These are phyloP conservation scores for Ochropacha duplaris DNA, from an alignment of 2,888 invertebrate species.

Conservation along the genomic window DNA sequence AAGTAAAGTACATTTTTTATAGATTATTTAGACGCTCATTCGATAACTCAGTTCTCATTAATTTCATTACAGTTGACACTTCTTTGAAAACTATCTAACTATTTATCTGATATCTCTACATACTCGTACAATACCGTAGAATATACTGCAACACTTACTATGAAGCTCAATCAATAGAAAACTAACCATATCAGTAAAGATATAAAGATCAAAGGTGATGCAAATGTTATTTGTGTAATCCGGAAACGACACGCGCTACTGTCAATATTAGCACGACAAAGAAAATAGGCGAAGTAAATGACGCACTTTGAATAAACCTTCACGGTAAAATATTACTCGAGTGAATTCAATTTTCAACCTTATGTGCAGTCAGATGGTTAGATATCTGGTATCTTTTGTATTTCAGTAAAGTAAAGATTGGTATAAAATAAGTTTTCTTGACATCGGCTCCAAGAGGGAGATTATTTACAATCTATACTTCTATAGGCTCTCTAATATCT, in stretches of 20 bases:
- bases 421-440: neutral
- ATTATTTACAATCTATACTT: too few relatives aligned
- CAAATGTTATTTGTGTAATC: conserved; percentile 13
- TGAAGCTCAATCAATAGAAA: conserved; percentile 5
- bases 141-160: conserved; percentile 12
- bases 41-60: neutral
- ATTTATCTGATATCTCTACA: conserved; percentile 13
- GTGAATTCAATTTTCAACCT: neutral
- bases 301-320: conserved; percentile 34
- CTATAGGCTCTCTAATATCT: too few relatives aligned
- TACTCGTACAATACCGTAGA: conserved; percentile 12
- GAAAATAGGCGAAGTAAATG: conserved; percentile 39
- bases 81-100: conserved; percentile 14
- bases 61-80: neutral
- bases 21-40: too few relatives aligned
- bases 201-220: conserved; percentile 7
- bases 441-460: too few relatives aligned
- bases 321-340: conserved; percentile 13
- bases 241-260: conserved; percentile 32
- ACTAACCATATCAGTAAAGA: conserved; percentile 5
- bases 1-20: too few relatives aligned
- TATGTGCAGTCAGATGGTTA: neutral
- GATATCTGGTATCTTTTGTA: neutral
- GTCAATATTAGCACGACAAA: conserved; percentile 47
- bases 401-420: neutral